These are phyloP conservation scores for Cossypha heuglini DNA, from an alignment of 2,797 vertebrate species.

Conservation along the genomic window DNA sequence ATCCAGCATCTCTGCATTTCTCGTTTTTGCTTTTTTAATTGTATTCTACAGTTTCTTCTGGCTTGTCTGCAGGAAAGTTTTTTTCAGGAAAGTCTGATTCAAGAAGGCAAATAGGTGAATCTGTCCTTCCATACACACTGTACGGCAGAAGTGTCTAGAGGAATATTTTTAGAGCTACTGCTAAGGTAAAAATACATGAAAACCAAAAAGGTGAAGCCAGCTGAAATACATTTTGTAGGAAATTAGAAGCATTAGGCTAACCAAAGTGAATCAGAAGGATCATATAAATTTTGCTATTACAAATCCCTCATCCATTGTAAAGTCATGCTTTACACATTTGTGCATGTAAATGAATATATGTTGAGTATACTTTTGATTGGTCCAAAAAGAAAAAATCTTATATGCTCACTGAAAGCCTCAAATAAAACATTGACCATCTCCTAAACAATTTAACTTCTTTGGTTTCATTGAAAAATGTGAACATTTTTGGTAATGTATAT, in stretches of 20 bases:
- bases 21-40: constrained; percentile 46
- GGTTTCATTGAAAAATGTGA: neutral
- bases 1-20: constrained; percentile 25
- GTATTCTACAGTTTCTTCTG: constrained; percentile 43
- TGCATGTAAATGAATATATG: neutral
- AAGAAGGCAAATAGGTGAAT: neutral
- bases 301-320: neutral
- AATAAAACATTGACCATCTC: neutral
- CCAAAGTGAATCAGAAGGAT: neutral
- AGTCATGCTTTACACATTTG: neutral
- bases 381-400: neutral
- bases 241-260: neutral
- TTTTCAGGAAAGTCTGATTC: constrained; percentile 54
- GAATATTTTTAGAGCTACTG: constrained; percentile 23
- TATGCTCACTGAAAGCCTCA: neutral
- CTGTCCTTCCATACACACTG: constrained; percentile 33
- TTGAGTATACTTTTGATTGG: neutral
- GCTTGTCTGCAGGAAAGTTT: constrained; percentile 63
- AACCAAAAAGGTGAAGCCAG: neutral
- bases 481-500: neutral
- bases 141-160: neutral
- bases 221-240: neutral
- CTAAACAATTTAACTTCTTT: neutral
- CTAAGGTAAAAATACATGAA: neutral
- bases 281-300: neutral